phyloP scores from a whole-genome alignment of 37 sponge, comb jelly and placozoan species.

The Aphrocallistes beatrix region DNA sequence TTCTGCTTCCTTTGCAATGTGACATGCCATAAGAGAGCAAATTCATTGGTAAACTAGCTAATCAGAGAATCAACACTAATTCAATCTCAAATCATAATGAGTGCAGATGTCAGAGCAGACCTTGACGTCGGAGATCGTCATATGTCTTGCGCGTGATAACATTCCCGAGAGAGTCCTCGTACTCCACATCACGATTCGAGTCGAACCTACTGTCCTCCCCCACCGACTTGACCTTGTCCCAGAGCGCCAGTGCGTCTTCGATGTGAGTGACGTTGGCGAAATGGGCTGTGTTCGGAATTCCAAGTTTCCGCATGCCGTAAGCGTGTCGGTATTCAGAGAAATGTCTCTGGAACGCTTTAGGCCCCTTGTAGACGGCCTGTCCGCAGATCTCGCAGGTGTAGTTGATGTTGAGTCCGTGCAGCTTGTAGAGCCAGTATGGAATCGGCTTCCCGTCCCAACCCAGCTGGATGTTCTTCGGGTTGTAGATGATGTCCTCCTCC shows the following conservation, averaged over 20 bases:
- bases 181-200: conserved; percentile 52
- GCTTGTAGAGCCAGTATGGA: conserved; percentile 99
- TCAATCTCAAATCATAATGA: no score
- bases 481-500: conserved; percentile 71
- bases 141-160: conserved; percentile 83
- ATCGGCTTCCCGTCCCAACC: conserved; percentile 99
- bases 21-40: no score
- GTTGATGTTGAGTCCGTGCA: conserved; percentile 91
- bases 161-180: conserved; percentile 90
- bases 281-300: conserved; percentile 99
- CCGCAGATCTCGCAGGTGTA: conserved; percentile 98
- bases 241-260: conserved; percentile 77
- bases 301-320: conserved; percentile 92
- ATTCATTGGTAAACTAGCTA: no score
- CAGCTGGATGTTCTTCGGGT: conserved; percentile 96
- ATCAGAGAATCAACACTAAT: no score
- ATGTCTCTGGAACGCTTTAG: conserved; percentile 95
- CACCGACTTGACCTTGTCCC: conserved; percentile 59
- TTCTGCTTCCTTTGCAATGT: no score
- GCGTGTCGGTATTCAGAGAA: conserved; percentile 98
- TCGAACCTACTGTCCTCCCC: conserved; percentile 29
- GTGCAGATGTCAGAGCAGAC: conserved; percentile 44
- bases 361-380: conserved; percentile 76
- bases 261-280: conserved; percentile 91
- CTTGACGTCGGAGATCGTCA: conserved; percentile 81